A percentile compares a stretch with the other conserved stretches of the same genome.
Conservation (phyloP, 2,113 vertebrate genomes). For the Neodon shergylaensis region DNA sequence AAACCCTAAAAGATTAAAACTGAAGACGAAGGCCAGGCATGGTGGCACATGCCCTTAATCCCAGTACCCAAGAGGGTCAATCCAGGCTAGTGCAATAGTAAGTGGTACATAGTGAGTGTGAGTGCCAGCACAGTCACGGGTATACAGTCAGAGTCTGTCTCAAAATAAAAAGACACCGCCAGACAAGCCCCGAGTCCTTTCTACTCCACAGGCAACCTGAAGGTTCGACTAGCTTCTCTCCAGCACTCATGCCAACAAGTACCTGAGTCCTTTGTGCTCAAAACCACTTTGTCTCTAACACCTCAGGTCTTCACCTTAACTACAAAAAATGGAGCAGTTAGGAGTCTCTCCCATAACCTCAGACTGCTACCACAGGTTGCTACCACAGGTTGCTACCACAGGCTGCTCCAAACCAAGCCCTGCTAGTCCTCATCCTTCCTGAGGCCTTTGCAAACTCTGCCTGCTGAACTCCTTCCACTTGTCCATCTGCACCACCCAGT, state of each 20-base stretch:
- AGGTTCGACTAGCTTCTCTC: not conserved
- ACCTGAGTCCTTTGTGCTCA: not conserved
- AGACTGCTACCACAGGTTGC: not conserved
- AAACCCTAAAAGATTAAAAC: no score
- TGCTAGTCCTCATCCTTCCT: not conserved
- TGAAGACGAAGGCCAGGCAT: no score
- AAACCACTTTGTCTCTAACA: fast-evolving
- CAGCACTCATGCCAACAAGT: no score
- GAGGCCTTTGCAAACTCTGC: not conserved
- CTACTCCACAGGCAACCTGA: not conserved
- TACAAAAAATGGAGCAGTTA: not conserved
- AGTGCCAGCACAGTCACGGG: not conserved
- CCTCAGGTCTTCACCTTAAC: not conserved
- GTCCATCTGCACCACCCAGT: no score
- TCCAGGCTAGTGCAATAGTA: not conserved
- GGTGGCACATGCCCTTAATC: no score
- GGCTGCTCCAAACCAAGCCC: not conserved
- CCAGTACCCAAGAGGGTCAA: no score
- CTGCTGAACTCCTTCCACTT: not conserved
- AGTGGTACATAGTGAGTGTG: not conserved
- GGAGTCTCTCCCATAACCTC: not conserved
- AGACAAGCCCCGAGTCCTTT: not conserved
- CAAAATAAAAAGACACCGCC: no score
- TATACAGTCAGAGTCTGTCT: not conserved
- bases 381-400: not conserved